Percentiles rank a stretch among this genome's conserved stretches.
Evolutionary conservation across 2,797 vertebrate species (phyloP).

Genomic region (Fistularia tabacaria): DNA sequence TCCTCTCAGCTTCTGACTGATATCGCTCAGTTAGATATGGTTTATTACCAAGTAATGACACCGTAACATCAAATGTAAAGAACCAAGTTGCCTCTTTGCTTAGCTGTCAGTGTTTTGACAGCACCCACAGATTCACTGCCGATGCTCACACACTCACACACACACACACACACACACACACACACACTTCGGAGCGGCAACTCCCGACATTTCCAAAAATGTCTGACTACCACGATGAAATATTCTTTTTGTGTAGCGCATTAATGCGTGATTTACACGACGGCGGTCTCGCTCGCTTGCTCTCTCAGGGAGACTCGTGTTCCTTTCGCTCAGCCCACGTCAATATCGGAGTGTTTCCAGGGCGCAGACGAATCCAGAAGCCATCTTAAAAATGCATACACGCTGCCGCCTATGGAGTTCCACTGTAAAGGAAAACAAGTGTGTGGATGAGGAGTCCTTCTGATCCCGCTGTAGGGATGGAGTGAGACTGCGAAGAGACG

Average conservation of each 20-base stretch:
- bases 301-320: slow-evolving; percentile 30
- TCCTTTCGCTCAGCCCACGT: slow-evolving; percentile 37
- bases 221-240: slow-evolving; percentile 25
- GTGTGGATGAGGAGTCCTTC: slow-evolving; percentile 19
- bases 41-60: too few relatives aligned
- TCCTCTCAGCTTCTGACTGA: too few relatives aligned
- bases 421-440: neutral
- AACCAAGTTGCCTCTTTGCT: too few relatives aligned
- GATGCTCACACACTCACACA: slow-evolving; percentile 1
- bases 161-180: slow-evolving; percentile 34
- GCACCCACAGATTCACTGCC: neutral
- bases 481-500: too few relatives aligned
- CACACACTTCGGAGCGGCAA: slow-evolving; percentile 40
- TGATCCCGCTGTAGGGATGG: slow-evolving; percentile 27
- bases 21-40: too few relatives aligned
- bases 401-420: neutral
- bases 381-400: slow-evolving; percentile 55
- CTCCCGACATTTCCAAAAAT: slow-evolving; percentile 32
- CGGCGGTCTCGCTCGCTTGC: slow-evolving; percentile 11
- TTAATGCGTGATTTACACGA: slow-evolving; percentile 35
- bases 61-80: too few relatives aligned
- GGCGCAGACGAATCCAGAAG: slow-evolving; percentile 55
- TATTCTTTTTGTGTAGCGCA: slow-evolving; percentile 57
- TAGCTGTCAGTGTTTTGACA: too few relatives aligned
- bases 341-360: slow-evolving; percentile 54